Conservation (phyloP, 2,797 vertebrate genomes). For the Apogon talboti region DNA sequence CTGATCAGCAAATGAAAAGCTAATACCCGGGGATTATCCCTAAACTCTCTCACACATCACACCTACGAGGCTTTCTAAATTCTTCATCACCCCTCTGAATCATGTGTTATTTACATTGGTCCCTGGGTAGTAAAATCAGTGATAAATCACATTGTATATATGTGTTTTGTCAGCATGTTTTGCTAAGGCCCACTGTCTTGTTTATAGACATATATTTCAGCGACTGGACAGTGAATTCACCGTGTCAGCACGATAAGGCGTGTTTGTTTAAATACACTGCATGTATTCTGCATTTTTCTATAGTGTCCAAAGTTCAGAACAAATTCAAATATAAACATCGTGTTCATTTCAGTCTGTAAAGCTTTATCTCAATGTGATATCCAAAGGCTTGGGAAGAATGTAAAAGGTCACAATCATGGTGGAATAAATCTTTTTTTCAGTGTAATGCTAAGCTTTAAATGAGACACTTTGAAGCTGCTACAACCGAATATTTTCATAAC, state of each 20-base stretch:
- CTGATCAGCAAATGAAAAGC: conserved; percentile 42
- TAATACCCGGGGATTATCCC: conserved; percentile 51
- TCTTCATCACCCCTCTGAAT: conserved; percentile 1
- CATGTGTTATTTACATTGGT: neutral
- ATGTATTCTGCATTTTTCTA: neutral
- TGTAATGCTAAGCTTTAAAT: neutral
- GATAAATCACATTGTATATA: conserved; percentile 12
- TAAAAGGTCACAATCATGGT: neutral
- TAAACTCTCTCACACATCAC: conserved; percentile 10
- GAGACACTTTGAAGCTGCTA: neutral
- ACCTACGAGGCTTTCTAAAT: conserved; percentile 4
- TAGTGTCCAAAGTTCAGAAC: neutral
- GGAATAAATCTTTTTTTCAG: neutral
- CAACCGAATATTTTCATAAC: neutral
- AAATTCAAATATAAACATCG: neutral
- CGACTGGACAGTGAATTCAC: neutral
- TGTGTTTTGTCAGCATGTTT: conserved; percentile 15
- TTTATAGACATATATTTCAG: conserved; percentile 16
- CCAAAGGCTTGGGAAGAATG: neutral
- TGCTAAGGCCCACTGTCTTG: neutral
- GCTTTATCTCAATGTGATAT: neutral
- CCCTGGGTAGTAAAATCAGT: conserved; percentile 6
- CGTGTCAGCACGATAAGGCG: conserved; percentile 13
- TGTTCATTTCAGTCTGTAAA: neutral
- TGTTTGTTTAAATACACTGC: conserved; percentile 17